Evolutionary conservation across 2,888 invertebrate species (phyloP).

Genomic region (Cheilosia vulpina): DNA sequence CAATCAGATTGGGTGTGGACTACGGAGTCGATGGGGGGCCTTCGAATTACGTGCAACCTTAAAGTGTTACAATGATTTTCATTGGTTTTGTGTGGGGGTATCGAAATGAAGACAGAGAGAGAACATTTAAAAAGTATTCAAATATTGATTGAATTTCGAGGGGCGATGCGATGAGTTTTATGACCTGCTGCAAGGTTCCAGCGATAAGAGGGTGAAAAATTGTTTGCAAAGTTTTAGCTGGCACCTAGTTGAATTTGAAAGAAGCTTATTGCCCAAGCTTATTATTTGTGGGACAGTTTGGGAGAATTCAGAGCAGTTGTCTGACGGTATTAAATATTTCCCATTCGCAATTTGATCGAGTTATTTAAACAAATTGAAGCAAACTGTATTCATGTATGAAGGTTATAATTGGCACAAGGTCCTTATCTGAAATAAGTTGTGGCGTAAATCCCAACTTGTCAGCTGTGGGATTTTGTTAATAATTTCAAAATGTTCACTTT

Average conservation of each 20-base stretch:
- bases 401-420: too few relatives aligned
- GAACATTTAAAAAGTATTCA: conserved; percentile 20
- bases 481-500: too few relatives aligned
- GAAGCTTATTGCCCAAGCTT: too few relatives aligned
- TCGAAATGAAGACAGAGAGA: neutral
- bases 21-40: neutral
- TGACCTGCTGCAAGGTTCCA: conserved; percentile 8
- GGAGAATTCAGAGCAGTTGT: too few relatives aligned
- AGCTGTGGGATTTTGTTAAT: too few relatives aligned
- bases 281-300: too few relatives aligned
- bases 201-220: neutral
- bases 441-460: too few relatives aligned
- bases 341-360: too few relatives aligned
- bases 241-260: neutral
- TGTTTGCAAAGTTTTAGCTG: neutral
- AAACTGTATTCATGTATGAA: too few relatives aligned
- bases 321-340: too few relatives aligned
- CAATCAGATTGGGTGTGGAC: conserved; percentile 14
- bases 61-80: conserved; percentile 22
- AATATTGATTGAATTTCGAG: conserved; percentile 25
- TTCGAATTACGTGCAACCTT: conserved; percentile 17
- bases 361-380: too few relatives aligned
- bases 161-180: conserved; percentile 7
- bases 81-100: neutral
- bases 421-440: too few relatives aligned